phyloP scores from a whole-genome alignment of 2,113 vertebrate genomes.

The Xenopus laevis region DNA sequence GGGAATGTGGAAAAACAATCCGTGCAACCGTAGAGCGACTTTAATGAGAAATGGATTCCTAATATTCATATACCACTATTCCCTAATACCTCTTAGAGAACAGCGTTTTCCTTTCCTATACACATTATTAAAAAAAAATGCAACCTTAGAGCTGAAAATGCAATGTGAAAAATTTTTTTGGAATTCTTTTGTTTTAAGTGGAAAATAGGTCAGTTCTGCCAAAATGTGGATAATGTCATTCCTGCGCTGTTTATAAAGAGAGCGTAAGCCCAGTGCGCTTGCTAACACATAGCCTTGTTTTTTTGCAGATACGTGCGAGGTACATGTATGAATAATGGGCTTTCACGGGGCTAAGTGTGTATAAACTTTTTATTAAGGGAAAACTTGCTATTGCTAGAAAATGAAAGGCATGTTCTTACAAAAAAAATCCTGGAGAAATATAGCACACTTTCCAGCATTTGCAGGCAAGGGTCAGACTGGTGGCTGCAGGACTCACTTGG shows the following conservation, averaged over 20 bases:
- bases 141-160: conserved; percentile 4
- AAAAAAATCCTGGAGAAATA: no score
- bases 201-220: no score
- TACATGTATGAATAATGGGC: no score
- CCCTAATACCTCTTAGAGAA: conserved; percentile 51
- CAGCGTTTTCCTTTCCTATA: background rate
- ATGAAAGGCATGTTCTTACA: no score
- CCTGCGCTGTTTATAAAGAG: background rate
- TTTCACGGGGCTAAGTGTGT: no score
- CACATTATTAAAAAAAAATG: conserved; percentile 3
- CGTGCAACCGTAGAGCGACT: conserved; percentile 63
- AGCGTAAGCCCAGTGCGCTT: background rate
- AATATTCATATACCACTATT: conserved; percentile 52
- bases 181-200: background rate
- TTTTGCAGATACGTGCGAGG: background rate
- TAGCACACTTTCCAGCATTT: no score
- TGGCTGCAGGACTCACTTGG: no score
- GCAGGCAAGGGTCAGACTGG: no score
- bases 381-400: no score
- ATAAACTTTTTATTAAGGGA: no score
- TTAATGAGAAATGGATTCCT: conserved; percentile 64
- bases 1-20: conserved; percentile 58
- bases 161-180: background rate
- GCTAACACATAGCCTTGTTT: background rate
- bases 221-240: background rate